Evolutionary conservation across 1,140 invertebrate species (phyloP), one percentile per base, ranked within the genome.

Genomic region (Drosophila novamexicana): DNA sequence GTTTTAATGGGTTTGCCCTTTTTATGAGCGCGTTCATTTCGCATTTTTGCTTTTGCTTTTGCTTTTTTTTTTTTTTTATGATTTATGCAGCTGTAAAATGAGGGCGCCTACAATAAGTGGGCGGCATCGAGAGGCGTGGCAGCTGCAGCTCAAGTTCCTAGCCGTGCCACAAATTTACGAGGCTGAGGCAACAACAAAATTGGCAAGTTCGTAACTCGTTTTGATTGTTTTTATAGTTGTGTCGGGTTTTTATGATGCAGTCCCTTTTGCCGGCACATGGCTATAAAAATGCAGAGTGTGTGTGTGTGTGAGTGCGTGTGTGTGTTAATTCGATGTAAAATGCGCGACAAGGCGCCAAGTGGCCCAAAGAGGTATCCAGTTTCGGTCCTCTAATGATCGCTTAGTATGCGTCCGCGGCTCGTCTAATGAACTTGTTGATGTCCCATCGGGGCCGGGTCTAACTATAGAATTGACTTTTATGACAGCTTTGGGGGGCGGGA

Each of bases 151-250:
- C 65, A 62, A 69, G 65, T 68, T 74, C 49, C 66, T 18, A 57
- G 62, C 54, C 47, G 40, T 71, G 64, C 74, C 61, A 45, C 53
- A 65, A 75, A 81, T 85, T 85, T 85, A 85, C 82, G 81, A 29
- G 22, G 22, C 22, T 29, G 22, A 29, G 4, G 8, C 18, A 14
- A 54, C 32, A 72, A 71, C 64, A 72, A 86, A 82, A 86, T 82
- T 88, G 79, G 79, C 75, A 68, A 75, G 76, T 83, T 62, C 66
- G 76, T 77, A 79, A 79, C 79, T 83, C 84, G 83, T 74, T 86
- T 88, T 86, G 83, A 86, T 86, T 86, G 83, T 88, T 86, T 86
- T 88, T 86, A 86, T 86, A 86, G 83, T 86, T 86, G 69, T 67
- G 79, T 66, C 45, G 61, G 61, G 58, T 52, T 88, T 85, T 86